Percentiles rank a stretch among this genome's conserved stretches.
These are phyloP conservation scores for Chrysaora quinquecirrha DNA, from an alignment of 30 jellyfish, hydroid and myxozoan species.

Conservation along the genomic window DNA sequence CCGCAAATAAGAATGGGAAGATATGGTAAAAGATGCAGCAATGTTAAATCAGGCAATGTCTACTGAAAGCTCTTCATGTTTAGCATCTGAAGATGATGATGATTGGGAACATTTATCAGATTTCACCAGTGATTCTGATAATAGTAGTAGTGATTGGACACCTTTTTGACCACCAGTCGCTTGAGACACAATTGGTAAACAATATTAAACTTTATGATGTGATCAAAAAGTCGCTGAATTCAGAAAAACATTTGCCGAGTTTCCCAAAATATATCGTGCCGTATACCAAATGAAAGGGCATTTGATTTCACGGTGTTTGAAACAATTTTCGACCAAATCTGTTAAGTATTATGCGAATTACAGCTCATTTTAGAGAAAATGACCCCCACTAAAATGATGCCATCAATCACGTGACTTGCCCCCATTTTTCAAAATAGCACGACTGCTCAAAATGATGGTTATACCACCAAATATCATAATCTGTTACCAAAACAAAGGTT, in stretches of 20 bases:
- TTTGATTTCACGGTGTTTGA: background rate
- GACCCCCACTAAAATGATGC: background rate
- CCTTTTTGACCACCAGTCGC: too few relatives aligned
- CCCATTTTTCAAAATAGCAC: background rate
- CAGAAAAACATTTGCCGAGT: too few relatives aligned
- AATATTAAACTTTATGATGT: too few relatives aligned
- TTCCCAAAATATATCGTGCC: too few relatives aligned
- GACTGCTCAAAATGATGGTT: too few relatives aligned
- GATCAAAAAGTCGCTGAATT: too few relatives aligned
- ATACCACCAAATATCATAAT: too few relatives aligned
- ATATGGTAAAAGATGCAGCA: background rate
- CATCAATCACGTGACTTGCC: constrained; percentile 4
- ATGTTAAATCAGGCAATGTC: background rate
- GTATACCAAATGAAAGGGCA: background rate
- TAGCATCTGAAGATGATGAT: background rate
- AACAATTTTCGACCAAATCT: background rate
- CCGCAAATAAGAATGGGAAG: background rate
- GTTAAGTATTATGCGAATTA: background rate
- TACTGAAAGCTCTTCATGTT: background rate
- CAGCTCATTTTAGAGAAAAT: background rate
- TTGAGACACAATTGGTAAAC: too few relatives aligned
- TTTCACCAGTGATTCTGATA: background rate
- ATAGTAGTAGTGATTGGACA: background rate
- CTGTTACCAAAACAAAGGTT: too few relatives aligned
- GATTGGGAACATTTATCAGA: background rate